These are phyloP conservation scores for Cardinalis cardinalis DNA, from an alignment of 2,113 vertebrate species.

Conservation along the genomic window DNA sequence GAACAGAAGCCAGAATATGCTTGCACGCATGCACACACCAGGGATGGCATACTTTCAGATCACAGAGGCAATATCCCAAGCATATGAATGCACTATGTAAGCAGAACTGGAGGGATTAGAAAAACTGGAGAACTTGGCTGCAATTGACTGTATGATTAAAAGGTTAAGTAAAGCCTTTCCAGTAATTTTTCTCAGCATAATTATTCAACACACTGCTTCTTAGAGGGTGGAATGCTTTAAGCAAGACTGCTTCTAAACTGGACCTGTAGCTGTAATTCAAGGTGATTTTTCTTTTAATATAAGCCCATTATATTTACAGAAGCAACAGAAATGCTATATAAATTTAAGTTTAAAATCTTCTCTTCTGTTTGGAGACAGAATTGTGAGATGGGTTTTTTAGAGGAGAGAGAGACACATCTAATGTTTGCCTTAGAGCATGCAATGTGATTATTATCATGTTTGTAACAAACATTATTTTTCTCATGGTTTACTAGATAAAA, in stretches of 20 bases:
- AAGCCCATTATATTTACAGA: neutral
- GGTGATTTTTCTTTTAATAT: slow-evolving; percentile 1
- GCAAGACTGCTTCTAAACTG: neutral
- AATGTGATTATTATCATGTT: neutral
- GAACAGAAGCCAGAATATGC: neutral
- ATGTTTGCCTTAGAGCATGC: neutral
- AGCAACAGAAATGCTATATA: neutral
- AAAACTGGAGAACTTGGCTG: slow-evolving; percentile 37
- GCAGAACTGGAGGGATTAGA: slow-evolving; percentile 43
- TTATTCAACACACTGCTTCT: neutral
- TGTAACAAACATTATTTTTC: neutral
- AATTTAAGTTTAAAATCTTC: neutral
- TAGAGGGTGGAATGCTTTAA: neutral
- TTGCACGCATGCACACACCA: neutral
- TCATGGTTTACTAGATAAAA: neutral
- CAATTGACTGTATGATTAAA: slow-evolving; percentile 26
- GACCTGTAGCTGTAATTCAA: neutral
- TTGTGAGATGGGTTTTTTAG: neutral
- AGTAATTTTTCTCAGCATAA: slow-evolving; percentile 37
- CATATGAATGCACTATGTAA: slow-evolving; percentile 4
- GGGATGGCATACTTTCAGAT: neutral
- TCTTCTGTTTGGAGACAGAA: neutral
- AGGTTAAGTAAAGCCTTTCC: slow-evolving; percentile 47
- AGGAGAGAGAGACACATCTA: neutral
- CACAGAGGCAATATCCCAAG: neutral